A percentile compares a stretch with the other conserved stretches of the same genome.
Evolutionary conservation across 2,113 vertebrate genomes (phyloP).

Genomic region (Tupaia chinensis): DNA sequence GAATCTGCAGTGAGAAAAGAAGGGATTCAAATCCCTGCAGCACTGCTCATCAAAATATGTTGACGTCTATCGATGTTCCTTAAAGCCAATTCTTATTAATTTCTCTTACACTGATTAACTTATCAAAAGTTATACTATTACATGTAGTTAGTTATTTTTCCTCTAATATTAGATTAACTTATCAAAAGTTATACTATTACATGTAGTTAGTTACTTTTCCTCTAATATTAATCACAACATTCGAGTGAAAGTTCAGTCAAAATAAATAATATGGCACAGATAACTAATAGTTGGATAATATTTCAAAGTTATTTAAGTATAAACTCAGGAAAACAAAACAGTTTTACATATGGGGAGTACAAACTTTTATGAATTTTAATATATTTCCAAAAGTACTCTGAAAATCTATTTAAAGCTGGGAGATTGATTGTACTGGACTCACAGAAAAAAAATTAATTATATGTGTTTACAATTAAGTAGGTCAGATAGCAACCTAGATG

Average conservation of each 20-base stretch:
- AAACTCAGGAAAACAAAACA: conserved; percentile 84
- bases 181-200: conserved; percentile 64
- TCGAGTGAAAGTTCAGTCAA: conserved; percentile 81
- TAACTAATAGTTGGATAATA: conserved; percentile 75
- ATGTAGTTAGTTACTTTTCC: conserved; percentile 78
- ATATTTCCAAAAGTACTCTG: conserved; percentile 81
- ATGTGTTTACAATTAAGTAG: conserved; percentile 84
- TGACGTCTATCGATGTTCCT: conserved; percentile 45
- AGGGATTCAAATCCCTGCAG: neutral
- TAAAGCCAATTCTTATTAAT: conserved; percentile 38
- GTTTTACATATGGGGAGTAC: conserved; percentile 84
- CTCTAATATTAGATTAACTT: conserved; percentile 77
- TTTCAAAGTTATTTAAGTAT: conserved; percentile 79
- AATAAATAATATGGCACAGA: conserved; percentile 83
- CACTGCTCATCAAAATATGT: neutral
- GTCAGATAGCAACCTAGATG: conserved; percentile 72
- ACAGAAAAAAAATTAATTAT: conserved; percentile 78
- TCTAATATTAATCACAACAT: conserved; percentile 80
- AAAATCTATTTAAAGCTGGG: conserved; percentile 79
- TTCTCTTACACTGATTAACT: conserved; percentile 67
- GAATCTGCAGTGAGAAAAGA: neutral
- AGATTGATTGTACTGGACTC: neutral
- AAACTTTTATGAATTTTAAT: conserved; percentile 81
- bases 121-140: conserved; percentile 67
- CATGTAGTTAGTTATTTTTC: conserved; percentile 75